phyloP scores from a whole-genome alignment of 1,140 invertebrate species.

The Lordiphosa stackelbergi region DNA sequence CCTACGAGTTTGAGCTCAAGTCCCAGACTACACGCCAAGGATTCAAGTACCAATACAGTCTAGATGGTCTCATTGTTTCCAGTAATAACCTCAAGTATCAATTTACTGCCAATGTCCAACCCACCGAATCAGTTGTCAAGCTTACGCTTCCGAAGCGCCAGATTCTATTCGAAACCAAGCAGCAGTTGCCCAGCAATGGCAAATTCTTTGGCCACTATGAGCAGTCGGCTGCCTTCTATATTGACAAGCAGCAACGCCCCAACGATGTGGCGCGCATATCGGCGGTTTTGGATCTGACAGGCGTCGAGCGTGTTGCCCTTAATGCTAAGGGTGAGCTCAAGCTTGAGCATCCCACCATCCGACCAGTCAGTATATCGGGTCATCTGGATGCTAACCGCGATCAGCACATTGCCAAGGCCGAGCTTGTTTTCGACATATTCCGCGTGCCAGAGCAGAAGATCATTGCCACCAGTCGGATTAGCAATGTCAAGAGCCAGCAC shows the following conservation, averaged over 20 bases:
- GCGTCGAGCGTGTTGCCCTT: constrained; percentile 77
- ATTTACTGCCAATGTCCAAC: constrained; percentile 81
- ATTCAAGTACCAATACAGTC: constrained; percentile 80
- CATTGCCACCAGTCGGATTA: constrained; percentile 54
- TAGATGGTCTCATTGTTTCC: constrained; percentile 84
- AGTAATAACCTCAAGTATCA: constrained; percentile 84
- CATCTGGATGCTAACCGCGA: constrained; percentile 77
- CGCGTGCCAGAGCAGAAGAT: constrained; percentile 81
- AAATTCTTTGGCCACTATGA: constrained; percentile 70
- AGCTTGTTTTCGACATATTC: constrained; percentile 82
- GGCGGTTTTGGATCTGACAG: constrained; percentile 42
- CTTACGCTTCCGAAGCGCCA: constrained; percentile 83
- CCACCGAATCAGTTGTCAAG: constrained; percentile 79
- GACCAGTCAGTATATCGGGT: constrained; percentile 79
- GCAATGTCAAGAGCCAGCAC: constrained; percentile 24
- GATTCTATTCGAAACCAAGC: constrained; percentile 80
- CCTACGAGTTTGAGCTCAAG: constrained; percentile 84
- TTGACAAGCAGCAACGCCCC: constrained; percentile 84
- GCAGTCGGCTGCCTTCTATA: constrained; percentile 80
- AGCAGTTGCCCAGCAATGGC: constrained; percentile 76
- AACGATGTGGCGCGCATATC: constrained; percentile 78
- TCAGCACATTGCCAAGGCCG: constrained; percentile 75
- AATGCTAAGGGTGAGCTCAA: constrained; percentile 80
- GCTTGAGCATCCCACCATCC: constrained; percentile 82
- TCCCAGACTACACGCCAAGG: constrained; percentile 80